Percentiles rank a stretch among this genome's conserved stretches.
These are phyloP conservation scores for Aphelenchoides besseyi DNA, from an alignment of 1,140 invertebrate genomes.

Conservation along the genomic window DNA sequence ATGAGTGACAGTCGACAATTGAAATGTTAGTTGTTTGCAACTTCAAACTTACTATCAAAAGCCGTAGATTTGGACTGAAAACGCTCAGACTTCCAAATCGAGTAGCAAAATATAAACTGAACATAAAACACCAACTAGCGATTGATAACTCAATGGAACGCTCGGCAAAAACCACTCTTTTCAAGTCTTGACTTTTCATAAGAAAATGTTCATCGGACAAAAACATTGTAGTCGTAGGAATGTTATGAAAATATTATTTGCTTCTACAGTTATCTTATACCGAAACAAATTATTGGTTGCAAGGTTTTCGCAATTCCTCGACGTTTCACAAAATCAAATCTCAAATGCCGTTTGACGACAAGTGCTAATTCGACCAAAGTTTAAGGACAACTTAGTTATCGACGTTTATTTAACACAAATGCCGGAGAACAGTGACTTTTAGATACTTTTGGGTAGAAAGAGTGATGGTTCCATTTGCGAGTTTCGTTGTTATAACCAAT, in stretches of 20 bases:
- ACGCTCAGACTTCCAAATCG: neutral
- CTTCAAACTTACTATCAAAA: neutral
- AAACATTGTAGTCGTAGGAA: too few relatives aligned
- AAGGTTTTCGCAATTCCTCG: neutral
- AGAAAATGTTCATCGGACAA: neutral
- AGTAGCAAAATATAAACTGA: neutral
- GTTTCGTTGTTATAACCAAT: neutral
- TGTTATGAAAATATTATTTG: too few relatives aligned
- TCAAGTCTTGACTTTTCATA: neutral
- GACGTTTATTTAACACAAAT: too few relatives aligned
- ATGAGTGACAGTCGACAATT: too few relatives aligned
- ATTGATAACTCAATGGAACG: neutral
- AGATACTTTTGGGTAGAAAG: too few relatives aligned
- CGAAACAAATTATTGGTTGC: neutral
- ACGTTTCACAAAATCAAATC: neutral
- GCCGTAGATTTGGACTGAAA: neutral
- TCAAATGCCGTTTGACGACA: too few relatives aligned
- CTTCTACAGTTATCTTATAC: neutral
- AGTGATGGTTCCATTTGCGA: constrained; percentile 2
- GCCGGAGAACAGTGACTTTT: too few relatives aligned
- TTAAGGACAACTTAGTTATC: too few relatives aligned
- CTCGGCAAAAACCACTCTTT: neutral
- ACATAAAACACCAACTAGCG: neutral
- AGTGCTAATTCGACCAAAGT: too few relatives aligned
- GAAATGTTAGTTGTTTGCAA: too few relatives aligned